Conservation (phyloP, 2,888 invertebrate genomes). For the Trimorus sp. region DNA sequence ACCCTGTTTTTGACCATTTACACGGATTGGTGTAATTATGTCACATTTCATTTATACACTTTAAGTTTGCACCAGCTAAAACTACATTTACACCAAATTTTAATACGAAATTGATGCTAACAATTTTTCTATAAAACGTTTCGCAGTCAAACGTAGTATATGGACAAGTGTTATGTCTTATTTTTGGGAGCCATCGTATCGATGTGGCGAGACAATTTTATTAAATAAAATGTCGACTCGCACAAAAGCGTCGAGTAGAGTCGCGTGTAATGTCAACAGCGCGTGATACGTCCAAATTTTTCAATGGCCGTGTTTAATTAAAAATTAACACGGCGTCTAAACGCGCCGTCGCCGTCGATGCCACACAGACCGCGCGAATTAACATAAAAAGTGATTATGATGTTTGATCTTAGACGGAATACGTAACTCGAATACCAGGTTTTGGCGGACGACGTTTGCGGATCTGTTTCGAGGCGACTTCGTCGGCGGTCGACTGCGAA, state of each 20-base stretch:
- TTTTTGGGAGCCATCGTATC: slow-evolving; percentile 15
- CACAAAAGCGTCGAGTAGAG: slow-evolving; percentile 11
- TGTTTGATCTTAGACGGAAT: slow-evolving; percentile 34
- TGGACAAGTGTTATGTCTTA: slow-evolving; percentile 18
- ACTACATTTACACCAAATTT: no score
- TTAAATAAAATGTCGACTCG: slow-evolving; percentile 19
- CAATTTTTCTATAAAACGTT: no score
- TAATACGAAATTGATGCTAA: no score
- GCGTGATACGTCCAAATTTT: slow-evolving; percentile 14
- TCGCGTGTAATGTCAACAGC: slow-evolving; percentile 29
- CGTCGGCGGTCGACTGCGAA: no score
- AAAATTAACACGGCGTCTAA: slow-evolving; percentile 38
- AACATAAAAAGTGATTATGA: slow-evolving; percentile 52
- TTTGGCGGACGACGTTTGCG: no score
- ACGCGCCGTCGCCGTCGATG: slow-evolving; percentile 19
- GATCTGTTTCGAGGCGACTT: no score
- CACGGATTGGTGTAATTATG: no score
- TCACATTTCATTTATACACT: no score
- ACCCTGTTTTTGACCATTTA: no score
- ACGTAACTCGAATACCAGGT: slow-evolving; percentile 34
- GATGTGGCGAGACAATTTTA: slow-evolving; percentile 17
- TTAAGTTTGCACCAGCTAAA: no score
- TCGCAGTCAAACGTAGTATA: no score
- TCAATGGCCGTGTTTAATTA: slow-evolving; percentile 44
- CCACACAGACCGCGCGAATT: slow-evolving; percentile 48